These are phyloP conservation scores for Ennomos quercinarius DNA, from an alignment of 2,888 invertebrate species.

Conservation along the genomic window DNA sequence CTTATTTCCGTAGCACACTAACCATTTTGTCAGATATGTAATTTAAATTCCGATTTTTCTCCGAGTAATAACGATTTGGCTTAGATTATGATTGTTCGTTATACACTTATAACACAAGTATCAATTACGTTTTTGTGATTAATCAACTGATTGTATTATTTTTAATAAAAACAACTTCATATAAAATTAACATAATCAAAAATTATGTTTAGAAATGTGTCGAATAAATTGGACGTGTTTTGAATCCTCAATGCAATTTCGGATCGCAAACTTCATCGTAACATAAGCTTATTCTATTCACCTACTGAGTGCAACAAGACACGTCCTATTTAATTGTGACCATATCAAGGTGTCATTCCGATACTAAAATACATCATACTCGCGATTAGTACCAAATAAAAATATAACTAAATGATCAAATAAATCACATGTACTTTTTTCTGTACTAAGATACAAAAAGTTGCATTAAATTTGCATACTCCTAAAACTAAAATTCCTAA, in stretches of 20 bases:
- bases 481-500: constrained; percentile 47
- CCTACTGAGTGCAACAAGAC: constrained; percentile 42
- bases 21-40: constrained; percentile 86
- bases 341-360: constrained; percentile 39
- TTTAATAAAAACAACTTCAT: constrained; percentile 41
- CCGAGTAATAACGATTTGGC: constrained; percentile 83
- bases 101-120: constrained; percentile 66
- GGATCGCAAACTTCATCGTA: not conserved
- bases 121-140: constrained; percentile 53
- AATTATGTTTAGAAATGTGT: constrained; percentile 47
- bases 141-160: constrained; percentile 38
- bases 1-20: constrained; percentile 84
- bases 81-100: constrained; percentile 60
- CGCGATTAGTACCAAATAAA: constrained; percentile 60
- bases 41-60: constrained; percentile 85
- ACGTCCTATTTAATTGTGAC: constrained; percentile 52
- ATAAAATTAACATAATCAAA: constrained; percentile 50
- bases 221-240: constrained; percentile 49
- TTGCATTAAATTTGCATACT: constrained; percentile 61
- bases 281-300: not conserved
- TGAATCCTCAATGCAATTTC: constrained; percentile 17
- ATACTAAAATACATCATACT: constrained; percentile 23
- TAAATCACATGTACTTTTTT: constrained; percentile 82
- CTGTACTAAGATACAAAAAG: constrained; percentile 80
- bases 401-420: constrained; percentile 67